These are phyloP conservation scores for Limonius californicus DNA, from an alignment of 1,140 invertebrate genomes.

Conservation along the genomic window DNA sequence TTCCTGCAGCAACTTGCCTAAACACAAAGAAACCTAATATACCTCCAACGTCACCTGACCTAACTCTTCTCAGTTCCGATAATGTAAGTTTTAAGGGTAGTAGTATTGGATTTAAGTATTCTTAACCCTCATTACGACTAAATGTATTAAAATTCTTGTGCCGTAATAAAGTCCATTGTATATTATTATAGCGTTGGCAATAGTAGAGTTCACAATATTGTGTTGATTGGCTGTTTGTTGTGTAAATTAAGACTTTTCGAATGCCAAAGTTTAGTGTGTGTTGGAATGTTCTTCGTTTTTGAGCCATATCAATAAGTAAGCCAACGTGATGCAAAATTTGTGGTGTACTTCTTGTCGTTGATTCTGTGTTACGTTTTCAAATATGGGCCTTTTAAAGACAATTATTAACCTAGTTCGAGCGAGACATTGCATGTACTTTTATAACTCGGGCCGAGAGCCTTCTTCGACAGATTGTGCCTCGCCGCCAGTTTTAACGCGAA, in stretches of 20 bases:
- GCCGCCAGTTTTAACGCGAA: no score
- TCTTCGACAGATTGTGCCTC: not conserved
- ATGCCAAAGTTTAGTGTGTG: conserved; percentile 36
- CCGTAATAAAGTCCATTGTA: not conserved
- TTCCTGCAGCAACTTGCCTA: no score
- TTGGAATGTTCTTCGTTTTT: conserved; percentile 26
- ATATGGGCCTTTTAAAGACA: conserved; percentile 8
- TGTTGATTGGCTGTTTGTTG: conserved; percentile 28
- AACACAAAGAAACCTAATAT: no score
- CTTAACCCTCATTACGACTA: no score
- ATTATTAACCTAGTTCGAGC: conserved; percentile 7
- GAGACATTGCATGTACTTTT: conserved; percentile 5
- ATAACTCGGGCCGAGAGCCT: not conserved
- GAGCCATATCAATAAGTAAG: conserved; percentile 34
- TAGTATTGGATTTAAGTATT: no score
- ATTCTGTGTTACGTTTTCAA: conserved; percentile 7
- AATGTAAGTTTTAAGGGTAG: no score
- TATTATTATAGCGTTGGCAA: conserved; percentile 23
- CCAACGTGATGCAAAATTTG: conserved; percentile 4
- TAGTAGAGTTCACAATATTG: conserved; percentile 25
- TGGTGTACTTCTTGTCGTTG: not conserved
- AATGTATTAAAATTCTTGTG: conserved; percentile 4
- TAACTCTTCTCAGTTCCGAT: no score
- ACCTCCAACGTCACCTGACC: no score
- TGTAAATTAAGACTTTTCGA: conserved; percentile 32